Base-by-base conservation (phyloP, 64 coral and sea anemone species). In the Pocillopora verrucosa region DNA sequence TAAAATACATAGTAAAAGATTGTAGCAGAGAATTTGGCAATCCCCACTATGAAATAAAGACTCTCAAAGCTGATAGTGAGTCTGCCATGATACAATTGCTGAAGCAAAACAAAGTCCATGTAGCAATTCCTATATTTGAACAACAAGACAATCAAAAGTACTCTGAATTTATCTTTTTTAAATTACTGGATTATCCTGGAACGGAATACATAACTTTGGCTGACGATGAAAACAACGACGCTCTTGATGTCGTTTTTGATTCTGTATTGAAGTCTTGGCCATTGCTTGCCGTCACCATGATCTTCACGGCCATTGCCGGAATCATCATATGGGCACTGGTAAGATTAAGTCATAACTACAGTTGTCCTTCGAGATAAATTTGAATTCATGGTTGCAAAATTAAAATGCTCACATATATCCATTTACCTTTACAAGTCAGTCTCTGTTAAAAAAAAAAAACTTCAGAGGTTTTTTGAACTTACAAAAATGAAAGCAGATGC, bases 301-400 rank as follows among this genome's bases (percentile, higher is more conserved):
- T 72, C 10, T 78, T 90, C 26, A 83, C 89, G 36, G 89, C 89
- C 11, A 90, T 90, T 74, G 89, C 89, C 25, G 89, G 89, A 37
- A 61, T 90, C 67, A 20, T 83, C n/a, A 83, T 90, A 13, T 90
- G 79, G 89, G 79, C 79, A 58, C 80, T 80, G 78, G 89, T 83
- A 57, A 69, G 79, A 10, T 34, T 25, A 15, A 16, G 22, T 41
- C 16, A 41, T 0, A 65, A 19, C 16, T 24, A 25, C 36, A 51
- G 7, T 0, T 7, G 41, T 51, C 41, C 30, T 51, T 0, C 41
- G 1, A 51, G 41, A 51, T 51, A 51, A 51, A 30, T 30, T 30
- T 30, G 30, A 30, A 30, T 30, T 0, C 30, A 30, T 30, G 30
- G 30, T 30, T 30, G 30, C 30, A 30, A 30, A 0, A 30, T 30